Evolutionary conservation across 2,888 invertebrate genomes (phyloP).

Genomic region (Epirrhoe tristata): DNA sequence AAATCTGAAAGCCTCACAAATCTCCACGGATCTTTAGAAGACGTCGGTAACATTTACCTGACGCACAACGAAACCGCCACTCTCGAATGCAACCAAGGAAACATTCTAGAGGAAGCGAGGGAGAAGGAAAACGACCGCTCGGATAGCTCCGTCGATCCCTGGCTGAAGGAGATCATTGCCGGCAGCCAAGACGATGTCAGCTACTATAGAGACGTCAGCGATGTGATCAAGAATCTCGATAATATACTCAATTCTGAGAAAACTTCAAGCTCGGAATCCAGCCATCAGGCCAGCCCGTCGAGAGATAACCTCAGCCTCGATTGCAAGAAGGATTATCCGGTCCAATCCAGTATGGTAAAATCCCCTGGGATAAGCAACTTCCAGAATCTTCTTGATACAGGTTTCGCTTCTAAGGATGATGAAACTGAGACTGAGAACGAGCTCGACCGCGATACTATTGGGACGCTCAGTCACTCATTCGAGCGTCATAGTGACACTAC

Average conservation of each 20-base stretch:
- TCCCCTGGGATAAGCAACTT: constrained; percentile 80
- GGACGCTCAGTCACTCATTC: constrained; percentile 78
- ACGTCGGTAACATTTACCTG: constrained; percentile 80
- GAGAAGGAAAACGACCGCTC: constrained; percentile 71
- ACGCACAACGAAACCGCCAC: constrained; percentile 75
- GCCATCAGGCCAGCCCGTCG: constrained; percentile 83
- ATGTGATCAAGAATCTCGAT: constrained; percentile 87
- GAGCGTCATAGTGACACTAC: constrained; percentile 75
- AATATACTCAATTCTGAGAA: constrained; percentile 87
- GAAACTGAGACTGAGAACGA: constrained; percentile 65
- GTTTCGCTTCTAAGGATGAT: constrained; percentile 58
- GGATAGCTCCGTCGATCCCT: constrained; percentile 83
- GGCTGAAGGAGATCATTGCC: constrained; percentile 86
- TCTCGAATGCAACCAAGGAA: constrained; percentile 76
- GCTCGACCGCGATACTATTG: constrained; percentile 72
- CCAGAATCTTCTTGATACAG: constrained; percentile 71
- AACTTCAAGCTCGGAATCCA: constrained; percentile 86
- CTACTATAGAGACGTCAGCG: constrained; percentile 86
- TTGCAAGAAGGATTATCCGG: constrained; percentile 76
- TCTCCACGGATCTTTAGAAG: constrained; percentile 89
- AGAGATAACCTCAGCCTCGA: constrained; percentile 79
- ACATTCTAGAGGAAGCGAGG: constrained; percentile 65
- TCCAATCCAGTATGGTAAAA: constrained; percentile 76
- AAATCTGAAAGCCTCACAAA: constrained; percentile 87
- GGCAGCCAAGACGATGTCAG: constrained; percentile 86